A percentile compares a stretch with the other conserved stretches of the same genome.
Evolutionary conservation across 2,888 invertebrate genomes (phyloP).

Genomic region (Plemyria rubiginata): DNA sequence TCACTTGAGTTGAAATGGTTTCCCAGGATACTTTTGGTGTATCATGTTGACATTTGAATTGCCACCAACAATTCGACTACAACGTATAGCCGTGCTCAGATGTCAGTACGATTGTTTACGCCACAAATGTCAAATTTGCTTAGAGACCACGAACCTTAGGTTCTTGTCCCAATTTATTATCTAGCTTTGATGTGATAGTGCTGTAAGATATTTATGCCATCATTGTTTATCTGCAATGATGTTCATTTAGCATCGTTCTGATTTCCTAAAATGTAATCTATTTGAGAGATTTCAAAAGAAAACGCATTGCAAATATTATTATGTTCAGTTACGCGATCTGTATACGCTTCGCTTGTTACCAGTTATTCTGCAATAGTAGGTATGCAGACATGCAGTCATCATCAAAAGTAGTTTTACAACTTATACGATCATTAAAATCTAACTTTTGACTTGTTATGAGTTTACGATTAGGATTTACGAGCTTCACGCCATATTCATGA

Average conservation of each 20-base stretch:
- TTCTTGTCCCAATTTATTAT: not conserved
- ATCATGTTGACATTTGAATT: too few species aligned
- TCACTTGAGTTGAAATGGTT: too few species aligned
- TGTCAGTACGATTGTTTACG: too few species aligned
- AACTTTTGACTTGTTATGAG: too few species aligned
- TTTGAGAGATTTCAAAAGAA: constrained; percentile 21
- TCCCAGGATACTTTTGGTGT: too few species aligned
- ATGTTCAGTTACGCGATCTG: constrained; percentile 26
- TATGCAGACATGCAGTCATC: not conserved
- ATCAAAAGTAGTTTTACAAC: not conserved
- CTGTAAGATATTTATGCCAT: not conserved
- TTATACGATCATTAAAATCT: not conserved
- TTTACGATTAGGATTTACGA: too few species aligned
- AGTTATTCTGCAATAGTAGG: constrained; percentile 27
- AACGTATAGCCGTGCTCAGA: too few species aligned
- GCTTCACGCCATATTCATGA: too few species aligned
- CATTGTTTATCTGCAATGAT: not conserved
- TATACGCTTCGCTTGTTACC: constrained; percentile 29
- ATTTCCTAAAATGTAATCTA: constrained; percentile 3
- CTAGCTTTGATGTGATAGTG: not conserved
- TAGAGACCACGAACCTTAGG: not conserved
- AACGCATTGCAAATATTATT: constrained; percentile 21
- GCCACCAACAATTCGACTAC: too few species aligned
- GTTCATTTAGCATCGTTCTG: not conserved
- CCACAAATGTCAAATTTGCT: not conserved